phyloP scores from a whole-genome alignment of 92 coral and sea anemone genomes.

The Virgularia gustaviana region DNA sequence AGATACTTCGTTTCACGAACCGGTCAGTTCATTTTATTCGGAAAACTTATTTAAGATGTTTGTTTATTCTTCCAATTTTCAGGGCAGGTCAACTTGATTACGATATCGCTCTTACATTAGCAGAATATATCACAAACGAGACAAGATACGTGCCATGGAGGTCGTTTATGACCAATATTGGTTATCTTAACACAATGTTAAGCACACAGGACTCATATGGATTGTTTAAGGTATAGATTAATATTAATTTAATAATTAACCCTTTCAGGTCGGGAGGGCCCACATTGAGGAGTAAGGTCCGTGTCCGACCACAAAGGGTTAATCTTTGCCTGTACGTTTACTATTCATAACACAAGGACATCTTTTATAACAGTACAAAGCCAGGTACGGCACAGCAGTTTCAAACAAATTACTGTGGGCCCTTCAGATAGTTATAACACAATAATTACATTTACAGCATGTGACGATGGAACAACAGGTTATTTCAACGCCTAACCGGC shows the following conservation, averaged over 20 bases:
- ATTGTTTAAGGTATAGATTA: slow-evolving; percentile 56
- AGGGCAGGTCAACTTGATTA: slow-evolving; percentile 77
- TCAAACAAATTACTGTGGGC: too few relatives aligned
- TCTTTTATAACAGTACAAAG: too few relatives aligned
- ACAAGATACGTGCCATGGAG: slow-evolving; percentile 80
- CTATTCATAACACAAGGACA: not conserved
- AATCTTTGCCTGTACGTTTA: not conserved
- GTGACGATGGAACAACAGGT: too few relatives aligned
- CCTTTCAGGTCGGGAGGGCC: not conserved
- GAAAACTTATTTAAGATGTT: not conserved
- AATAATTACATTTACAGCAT: too few relatives aligned
- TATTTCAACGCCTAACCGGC: too few relatives aligned
- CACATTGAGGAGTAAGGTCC: not conserved
- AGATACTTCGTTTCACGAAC: not conserved
- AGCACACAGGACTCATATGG: slow-evolving; percentile 76
- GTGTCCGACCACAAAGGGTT: too few relatives aligned
- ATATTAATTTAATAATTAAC: too few relatives aligned
- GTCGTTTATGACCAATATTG: slow-evolving; percentile 66
- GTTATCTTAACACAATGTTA: slow-evolving; percentile 59
- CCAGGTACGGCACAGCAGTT: too few relatives aligned
- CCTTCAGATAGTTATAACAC: too few relatives aligned
- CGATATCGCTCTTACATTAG: slow-evolving; percentile 57
- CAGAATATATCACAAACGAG: slow-evolving; percentile 64
- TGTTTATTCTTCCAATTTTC: not conserved
- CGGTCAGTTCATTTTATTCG: not conserved